Base-by-base conservation (phyloP, 1,140 invertebrate genomes). In the Phocides pigmalion region DNA sequence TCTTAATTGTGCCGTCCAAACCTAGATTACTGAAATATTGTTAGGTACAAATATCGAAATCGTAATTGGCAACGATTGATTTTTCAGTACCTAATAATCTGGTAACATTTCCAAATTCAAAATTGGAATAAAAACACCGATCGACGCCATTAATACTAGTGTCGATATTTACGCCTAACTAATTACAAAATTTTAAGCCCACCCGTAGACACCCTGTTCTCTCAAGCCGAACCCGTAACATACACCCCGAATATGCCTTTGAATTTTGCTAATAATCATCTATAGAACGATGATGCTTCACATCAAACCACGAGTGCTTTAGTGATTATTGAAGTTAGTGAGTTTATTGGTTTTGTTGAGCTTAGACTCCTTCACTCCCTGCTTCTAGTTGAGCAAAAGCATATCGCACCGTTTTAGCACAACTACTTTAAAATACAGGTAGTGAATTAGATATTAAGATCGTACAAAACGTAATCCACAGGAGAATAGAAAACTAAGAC, bases 401-500 rank as follows among this genome's bases (percentile, higher is more conserved):
- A 44, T 58, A 22, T 25, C 16, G 54, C 54, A 61, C 58, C 22
- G 28, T 61, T 61, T 25, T 28, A 61, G 58, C 58, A 61, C 44
- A 61, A 61, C 46, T n/a, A 59, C 28, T 49, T 49, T 20, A 20
- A n/a, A 47, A 61, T 16, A 22, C 16, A 61, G 56, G 66, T 75
- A 76, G 68, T 72, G 53, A 72, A 68, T 76, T 79, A 84, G 79
- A 82, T 83, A 87, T 82, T 89, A 89, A 89, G 84, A 87, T 72
- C 70, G 83, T 84, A 79, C 77, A 91, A 90, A 87, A 84, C 86
- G 68, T 90, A 92, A 91, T 88, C 84, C 84, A 90, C 91, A 92
- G 91, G 90, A 91, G 69, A 82, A 91, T 90, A 92, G 96, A 93
- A 98, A 97, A 95, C 95, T 98, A 92, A 96, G 97, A 82, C 97